phyloP scores from a whole-genome alignment of 1,140 invertebrate species.

The Saccostrea cuccullata region DNA sequence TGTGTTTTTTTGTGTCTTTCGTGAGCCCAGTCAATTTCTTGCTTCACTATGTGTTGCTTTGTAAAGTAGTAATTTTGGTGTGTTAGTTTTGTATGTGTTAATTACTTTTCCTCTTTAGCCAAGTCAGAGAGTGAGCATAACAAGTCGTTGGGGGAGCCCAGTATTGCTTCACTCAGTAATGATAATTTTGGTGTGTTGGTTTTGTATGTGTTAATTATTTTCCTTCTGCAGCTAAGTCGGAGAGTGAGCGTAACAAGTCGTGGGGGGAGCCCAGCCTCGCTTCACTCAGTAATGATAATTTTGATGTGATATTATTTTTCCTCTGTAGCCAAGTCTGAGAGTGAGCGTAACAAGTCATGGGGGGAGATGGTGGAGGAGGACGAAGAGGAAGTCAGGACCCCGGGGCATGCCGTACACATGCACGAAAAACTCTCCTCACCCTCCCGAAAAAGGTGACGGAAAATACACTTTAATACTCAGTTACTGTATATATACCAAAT shows the following conservation, averaged over 20 bases:
- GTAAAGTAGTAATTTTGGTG: neutral
- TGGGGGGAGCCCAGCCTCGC: slow-evolving; percentile 61
- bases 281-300: too few relatives aligned
- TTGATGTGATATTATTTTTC: neutral
- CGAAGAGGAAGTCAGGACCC: slow-evolving; percentile 84
- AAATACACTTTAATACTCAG: too few relatives aligned
- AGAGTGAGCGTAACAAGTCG: slow-evolving; percentile 53
- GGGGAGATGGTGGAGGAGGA: slow-evolving; percentile 85
- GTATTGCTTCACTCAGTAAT: too few relatives aligned
- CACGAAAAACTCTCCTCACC: slow-evolving; percentile 96
- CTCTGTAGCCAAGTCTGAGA: slow-evolving; percentile 58
- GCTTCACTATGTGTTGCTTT: too few relatives aligned
- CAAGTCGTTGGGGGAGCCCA: slow-evolving; percentile 65
- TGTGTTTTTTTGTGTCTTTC: too few relatives aligned
- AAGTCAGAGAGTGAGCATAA: slow-evolving; percentile 54
- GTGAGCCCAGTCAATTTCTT: too few relatives aligned
- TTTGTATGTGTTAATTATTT: too few relatives aligned
- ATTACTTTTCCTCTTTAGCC: slow-evolving; percentile 48
- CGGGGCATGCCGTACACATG: slow-evolving; percentile 92
- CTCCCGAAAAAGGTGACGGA: slow-evolving; percentile 85
- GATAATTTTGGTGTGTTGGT: neutral
- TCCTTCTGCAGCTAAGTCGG: slow-evolving; percentile 60
- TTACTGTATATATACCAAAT: too few relatives aligned
- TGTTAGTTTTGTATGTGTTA: neutral
- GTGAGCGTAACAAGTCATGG: slow-evolving; percentile 66